A percentile compares a stretch with the other conserved stretches of the same genome.
Conservation (phyloP, 1,140 invertebrate species). For the Batillaria attramentaria region DNA sequence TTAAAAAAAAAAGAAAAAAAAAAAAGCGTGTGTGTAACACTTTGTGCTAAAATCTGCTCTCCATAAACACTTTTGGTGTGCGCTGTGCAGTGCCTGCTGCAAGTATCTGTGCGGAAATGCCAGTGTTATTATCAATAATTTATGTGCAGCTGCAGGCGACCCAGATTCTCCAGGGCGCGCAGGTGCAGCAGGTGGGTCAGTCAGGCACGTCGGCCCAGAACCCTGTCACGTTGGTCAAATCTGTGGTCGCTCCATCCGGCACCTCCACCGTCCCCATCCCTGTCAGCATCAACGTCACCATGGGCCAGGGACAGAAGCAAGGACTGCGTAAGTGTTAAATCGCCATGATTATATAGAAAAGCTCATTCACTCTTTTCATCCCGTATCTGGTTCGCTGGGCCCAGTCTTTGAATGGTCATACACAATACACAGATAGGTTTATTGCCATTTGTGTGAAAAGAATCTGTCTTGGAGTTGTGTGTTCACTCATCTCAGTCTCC, state of each 20-base stretch:
- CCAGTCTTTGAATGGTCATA: neutral
- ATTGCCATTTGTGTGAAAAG: too few relatives aligned
- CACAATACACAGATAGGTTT: too few relatives aligned
- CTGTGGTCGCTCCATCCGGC: constrained; percentile 56
- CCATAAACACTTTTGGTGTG: neutral
- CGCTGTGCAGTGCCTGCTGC: neutral
- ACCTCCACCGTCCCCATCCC: constrained; percentile 55
- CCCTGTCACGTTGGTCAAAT: constrained; percentile 59
- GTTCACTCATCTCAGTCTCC: too few relatives aligned
- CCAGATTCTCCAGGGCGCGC: constrained; percentile 62
- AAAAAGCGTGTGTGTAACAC: too few relatives aligned
- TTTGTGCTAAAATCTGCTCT: neutral
- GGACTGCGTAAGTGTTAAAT: constrained; percentile 54
- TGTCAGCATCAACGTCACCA: constrained; percentile 62
- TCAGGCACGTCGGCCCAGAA: constrained; percentile 35
- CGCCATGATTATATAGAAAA: too few relatives aligned
- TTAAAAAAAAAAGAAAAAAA: too few relatives aligned
- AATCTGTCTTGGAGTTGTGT: too few relatives aligned
- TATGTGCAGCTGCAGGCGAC: constrained; percentile 32
- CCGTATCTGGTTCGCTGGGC: neutral
- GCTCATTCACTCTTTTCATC: neutral
- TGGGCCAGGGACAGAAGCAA: constrained; percentile 53
- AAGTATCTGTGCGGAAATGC: too few relatives aligned
- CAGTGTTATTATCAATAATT: too few relatives aligned
- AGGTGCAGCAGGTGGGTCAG: constrained; percentile 55